Conservation (phyloP, 1,140 invertebrate genomes). For the Ganaspis sp. region DNA sequence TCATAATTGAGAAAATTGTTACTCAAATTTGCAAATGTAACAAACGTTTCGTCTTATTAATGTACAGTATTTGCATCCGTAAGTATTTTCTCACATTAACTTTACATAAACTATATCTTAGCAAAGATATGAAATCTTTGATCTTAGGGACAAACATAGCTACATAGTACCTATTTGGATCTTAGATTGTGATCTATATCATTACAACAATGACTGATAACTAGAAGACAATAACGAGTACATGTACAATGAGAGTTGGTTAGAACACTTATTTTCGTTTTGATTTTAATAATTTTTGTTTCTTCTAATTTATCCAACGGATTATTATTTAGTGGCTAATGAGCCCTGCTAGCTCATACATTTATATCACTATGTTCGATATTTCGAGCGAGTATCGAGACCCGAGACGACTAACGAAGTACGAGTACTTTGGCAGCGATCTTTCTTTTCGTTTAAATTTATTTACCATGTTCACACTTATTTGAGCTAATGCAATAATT, state of each 20-base stretch:
- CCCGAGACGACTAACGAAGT: conserved; percentile 15
- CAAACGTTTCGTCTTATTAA: conserved; percentile 4
- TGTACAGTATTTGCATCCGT: conserved; percentile 12
- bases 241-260: conserved; percentile 24
- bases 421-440: conserved; percentile 29
- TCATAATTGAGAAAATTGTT: neutral
- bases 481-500: conserved; percentile 15
- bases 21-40: neutral
- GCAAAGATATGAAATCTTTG: no score
- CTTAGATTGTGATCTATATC: neutral
- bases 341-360: neutral
- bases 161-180: neutral
- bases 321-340: conserved; percentile 24
- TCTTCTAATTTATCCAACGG: neutral
- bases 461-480: neutral
- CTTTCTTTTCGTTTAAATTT: conserved; percentile 5
- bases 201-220: conserved; percentile 25
- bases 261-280: conserved; percentile 16
- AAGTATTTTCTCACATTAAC: conserved; percentile 14
- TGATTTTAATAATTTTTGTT: neutral
- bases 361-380: conserved; percentile 26
- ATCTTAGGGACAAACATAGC: neutral
- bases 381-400: conserved; percentile 16
- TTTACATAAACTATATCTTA: conserved; percentile 4
- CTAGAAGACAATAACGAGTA: conserved; percentile 26